Evolutionary conservation across 1,140 invertebrate genomes (phyloP).

Genomic region (Oreohelix idahoensis): DNA sequence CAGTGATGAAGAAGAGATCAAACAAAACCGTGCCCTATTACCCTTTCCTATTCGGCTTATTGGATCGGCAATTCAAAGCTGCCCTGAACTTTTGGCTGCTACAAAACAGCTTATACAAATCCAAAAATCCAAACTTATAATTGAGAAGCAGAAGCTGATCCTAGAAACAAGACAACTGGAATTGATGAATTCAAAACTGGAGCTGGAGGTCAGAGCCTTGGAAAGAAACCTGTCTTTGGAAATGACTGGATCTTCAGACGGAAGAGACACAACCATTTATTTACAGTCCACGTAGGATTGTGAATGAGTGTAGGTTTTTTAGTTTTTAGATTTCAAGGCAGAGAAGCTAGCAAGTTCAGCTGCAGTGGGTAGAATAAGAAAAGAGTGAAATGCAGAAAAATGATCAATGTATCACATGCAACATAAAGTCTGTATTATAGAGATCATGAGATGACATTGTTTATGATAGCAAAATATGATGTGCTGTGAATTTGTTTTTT

Average conservation of each 20-base stretch:
- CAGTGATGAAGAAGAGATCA: constrained; percentile 31
- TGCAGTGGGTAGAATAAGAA: too few relatives aligned
- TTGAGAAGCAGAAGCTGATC: constrained; percentile 26
- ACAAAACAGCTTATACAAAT: constrained; percentile 30
- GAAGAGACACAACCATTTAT: constrained; percentile 26
- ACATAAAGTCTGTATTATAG: too few relatives aligned
- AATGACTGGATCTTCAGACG: neutral
- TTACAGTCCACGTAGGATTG: constrained; percentile 4
- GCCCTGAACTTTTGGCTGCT: constrained; percentile 13
- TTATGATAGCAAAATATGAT: too few relatives aligned
- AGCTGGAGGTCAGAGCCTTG: constrained; percentile 23
- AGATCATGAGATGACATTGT: too few relatives aligned
- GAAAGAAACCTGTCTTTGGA: constrained; percentile 14
- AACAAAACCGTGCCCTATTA: constrained; percentile 9
- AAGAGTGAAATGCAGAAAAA: too few relatives aligned
- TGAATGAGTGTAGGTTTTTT: too few relatives aligned
- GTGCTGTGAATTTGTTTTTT: too few relatives aligned
- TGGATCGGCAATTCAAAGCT: constrained; percentile 26
- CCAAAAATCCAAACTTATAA: constrained; percentile 4
- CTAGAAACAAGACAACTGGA: constrained; percentile 29
- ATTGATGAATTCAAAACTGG: constrained; percentile 29
- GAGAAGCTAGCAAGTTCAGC: too few relatives aligned
- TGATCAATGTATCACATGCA: too few relatives aligned
- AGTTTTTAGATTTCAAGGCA: too few relatives aligned
- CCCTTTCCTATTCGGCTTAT: constrained; percentile 37